Evolutionary conservation across 2,888 invertebrate genomes (phyloP).

Genomic region (Noctua janthe): DNA sequence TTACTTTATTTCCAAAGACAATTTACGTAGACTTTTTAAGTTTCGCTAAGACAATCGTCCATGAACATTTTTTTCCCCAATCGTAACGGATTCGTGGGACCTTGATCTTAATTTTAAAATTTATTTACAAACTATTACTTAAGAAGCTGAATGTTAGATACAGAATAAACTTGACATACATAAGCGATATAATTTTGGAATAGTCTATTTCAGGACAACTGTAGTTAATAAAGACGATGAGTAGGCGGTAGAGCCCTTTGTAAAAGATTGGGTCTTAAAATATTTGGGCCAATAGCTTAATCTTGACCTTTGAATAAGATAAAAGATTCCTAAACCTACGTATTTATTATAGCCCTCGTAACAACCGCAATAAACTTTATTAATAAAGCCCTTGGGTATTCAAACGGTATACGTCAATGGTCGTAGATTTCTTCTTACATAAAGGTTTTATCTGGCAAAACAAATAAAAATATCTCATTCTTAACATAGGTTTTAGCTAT

Average conservation of each 20-base stretch:
- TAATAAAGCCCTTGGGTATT: slow-evolving; percentile 18
- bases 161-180: slow-evolving; percentile 40
- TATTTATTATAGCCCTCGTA: slow-evolving; percentile 3
- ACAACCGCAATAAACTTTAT: slow-evolving; percentile 30
- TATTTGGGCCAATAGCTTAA: background rate
- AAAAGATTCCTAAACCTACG: slow-evolving; percentile 14
- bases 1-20: slow-evolving; percentile 26
- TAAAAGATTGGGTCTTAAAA: slow-evolving; percentile 4
- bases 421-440: slow-evolving; percentile 29
- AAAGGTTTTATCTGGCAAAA: slow-evolving; percentile 32
- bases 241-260: background rate
- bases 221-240: background rate
- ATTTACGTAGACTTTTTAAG: slow-evolving; percentile 17
- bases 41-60: slow-evolving; percentile 35
- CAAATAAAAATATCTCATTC: slow-evolving; percentile 17
- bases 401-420: slow-evolving; percentile 19
- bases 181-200: slow-evolving; percentile 1
- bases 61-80: slow-evolving; percentile 44
- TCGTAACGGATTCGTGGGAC: slow-evolving; percentile 32
- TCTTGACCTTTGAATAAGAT: slow-evolving; percentile 32
- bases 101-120: slow-evolving; percentile 57
- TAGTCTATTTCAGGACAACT: background rate
- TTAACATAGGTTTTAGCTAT: slow-evolving; percentile 9
- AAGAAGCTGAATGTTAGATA: slow-evolving; percentile 24
- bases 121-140: slow-evolving; percentile 42